Base-by-base conservation (phyloP, 2,113 vertebrate genomes). In the Thinocorus orbignyianus region DNA sequence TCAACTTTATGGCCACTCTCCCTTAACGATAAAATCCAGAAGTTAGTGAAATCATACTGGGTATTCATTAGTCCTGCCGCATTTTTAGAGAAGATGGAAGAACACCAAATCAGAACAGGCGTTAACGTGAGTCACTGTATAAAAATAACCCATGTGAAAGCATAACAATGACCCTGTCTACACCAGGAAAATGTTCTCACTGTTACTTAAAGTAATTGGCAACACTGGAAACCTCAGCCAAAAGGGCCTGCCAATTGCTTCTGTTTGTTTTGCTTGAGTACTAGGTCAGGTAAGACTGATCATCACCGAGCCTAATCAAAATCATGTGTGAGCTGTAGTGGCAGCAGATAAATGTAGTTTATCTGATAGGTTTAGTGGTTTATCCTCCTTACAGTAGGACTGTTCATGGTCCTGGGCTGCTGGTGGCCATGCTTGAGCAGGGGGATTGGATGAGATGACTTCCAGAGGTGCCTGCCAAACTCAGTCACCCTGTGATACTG, bases 101-200 rank as follows among this genome's bases (percentile, higher is more conserved):
- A 96, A 93, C 55, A 92, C 19, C 82, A 88, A 90, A 95, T 88
- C 95, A 88, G 88, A 95, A 66, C 72, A 90, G 86, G 77, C 93
- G 0, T 79, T 81, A 92, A 94, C 31, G 31, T 94, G 95, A 96
- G 57, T 94, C 96, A 96, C 65, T 61, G 52, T 54, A 48, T 57
- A 96, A 96, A 96, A 97, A 96, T 93, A 97, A 61, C 41, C 77
- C 60, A 88, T 76, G 83, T 91, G 76, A 96, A 96, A 96, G 79
- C 92, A 91, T 57, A 97, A 96, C 96, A 95, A 97, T 96, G 82
- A 96, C 88, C 85, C 83, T 79, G 72, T 93, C 86, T 4, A 72
- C 95, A 96, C 69, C 82, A 94, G 90, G 90, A 96, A 97, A 95
- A 94, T 81, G 86, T 91, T 95, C 95, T 96, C 92, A 91, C 80